phyloP scores from a whole-genome alignment of 2,888 invertebrate genomes.

The Cosmia trapezina region DNA sequence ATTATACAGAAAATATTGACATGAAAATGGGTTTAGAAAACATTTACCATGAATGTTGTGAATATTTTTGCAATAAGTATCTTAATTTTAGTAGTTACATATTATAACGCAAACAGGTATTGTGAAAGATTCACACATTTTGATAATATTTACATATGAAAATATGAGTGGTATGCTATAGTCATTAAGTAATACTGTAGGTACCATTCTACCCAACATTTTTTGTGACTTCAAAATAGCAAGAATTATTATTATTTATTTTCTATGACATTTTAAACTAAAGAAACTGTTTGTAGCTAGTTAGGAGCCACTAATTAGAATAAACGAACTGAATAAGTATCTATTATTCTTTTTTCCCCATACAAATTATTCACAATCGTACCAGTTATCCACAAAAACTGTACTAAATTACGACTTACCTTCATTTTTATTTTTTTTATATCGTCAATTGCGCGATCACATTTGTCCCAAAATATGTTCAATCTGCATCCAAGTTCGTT shows the following conservation, averaged over 20 bases:
- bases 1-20: not conserved
- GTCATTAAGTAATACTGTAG: not conserved
- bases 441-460: slow-evolving; percentile 79
- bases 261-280: no score
- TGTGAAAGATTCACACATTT: not conserved
- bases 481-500: slow-evolving; percentile 83
- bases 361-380: not conserved
- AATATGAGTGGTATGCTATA: not conserved
- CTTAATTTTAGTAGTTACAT: no score
- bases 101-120: not conserved
- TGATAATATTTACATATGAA: not conserved
- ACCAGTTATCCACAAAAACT: slow-evolving; percentile 12
- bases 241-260: not conserved
- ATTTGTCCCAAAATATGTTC: slow-evolving; percentile 79
- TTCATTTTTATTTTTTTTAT: slow-evolving; percentile 81
- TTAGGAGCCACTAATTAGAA: no score
- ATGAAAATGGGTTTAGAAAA: not conserved
- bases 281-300: not conserved
- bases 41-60: not conserved
- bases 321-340: no score
- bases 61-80: not conserved
- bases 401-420: slow-evolving; percentile 70
- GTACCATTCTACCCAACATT: not conserved
- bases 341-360: slow-evolving; percentile 1
- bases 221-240: not conserved